Evolutionary conservation across 2,888 invertebrate genomes (phyloP), one percentile per base, ranked within the genome.

Genomic region (Stenoptilia bipunctidactyla): DNA sequence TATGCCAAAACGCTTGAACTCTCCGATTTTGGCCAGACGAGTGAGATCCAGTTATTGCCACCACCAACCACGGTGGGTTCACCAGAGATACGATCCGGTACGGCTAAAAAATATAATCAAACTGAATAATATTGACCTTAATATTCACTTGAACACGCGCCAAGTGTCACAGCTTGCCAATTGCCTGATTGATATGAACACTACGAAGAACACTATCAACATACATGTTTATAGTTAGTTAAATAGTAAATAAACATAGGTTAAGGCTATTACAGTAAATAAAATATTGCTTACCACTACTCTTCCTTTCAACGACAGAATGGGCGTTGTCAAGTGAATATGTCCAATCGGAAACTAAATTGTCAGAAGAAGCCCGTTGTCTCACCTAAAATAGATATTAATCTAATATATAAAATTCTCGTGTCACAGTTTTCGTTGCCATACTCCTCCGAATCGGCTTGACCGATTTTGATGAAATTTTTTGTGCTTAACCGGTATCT

Each of bases 11-110:
- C 91, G 60, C 85, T 51, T 66, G 79, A 89, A 43, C 85, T 82
- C 42, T 88, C 86, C 0, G 93, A 89, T 64, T 92, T 93, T 25
- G 89, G 88, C 95, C 95, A 95, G n/a, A 89, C 87, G 42, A 95
- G 75, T 1, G 93, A 92, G 38, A 94, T 85, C 90, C 94, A 94
- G 63, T 91, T 92, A 58, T 87, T 88, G 35, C 94, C 94, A n/a
- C 91, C 90, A 65, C 94, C 93, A n/a, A 89, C 86, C 15, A 91
- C 88, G 41, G 86, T 84, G 14, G 94, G 93, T 53, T 91, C 90
- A 40, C 90, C 89, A 47, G 89, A 88, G 55, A 94, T 91, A 51
- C 91, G 88, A 41, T 91, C 91, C 41, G 94, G 94, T 46, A 93
- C 92, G 83, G 93, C 94, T 94, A 79, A 33, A 76, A 80, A 66